Base-by-base conservation (phyloP, 2,113 vertebrate species). In the Semicossyphus pulcher region DNA sequence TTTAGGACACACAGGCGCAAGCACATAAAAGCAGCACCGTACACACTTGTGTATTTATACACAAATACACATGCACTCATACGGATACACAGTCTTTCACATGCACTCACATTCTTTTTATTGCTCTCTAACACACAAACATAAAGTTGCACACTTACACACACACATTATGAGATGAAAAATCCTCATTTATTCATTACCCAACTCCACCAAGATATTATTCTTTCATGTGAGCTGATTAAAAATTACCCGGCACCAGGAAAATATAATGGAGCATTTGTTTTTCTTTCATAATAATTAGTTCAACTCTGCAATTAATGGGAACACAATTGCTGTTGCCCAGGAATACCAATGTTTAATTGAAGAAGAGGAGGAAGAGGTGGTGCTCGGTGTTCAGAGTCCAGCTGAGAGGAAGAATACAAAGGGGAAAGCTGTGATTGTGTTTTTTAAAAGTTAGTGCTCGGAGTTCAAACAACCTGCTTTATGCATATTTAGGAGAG, bases 101-200 rank as follows among this genome's bases (percentile, higher is more conserved):
- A 42, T 16, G 16, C n/a, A 7, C 45, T 67, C 21, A 53, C 45
- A 57, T 49, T 67, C 7, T 14, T 32, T 49, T 63, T 57, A 56
- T 36, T 71, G 59, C 58, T 61, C 20, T 66, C 18, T 32, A 41
- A 39, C 47, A 64, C 23, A 66, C 36, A 59, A 10, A 29, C 4
- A 28, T 42, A 58, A 41, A 26, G 25, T 26, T 59, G 16, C 41
- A 25, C 10, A 60, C 18, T 44, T 20, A 52, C 11, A 18, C 45
- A 53, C 57, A 53, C 52, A 71, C 36, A 62, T 52, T 49, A 74
- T 76, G 21, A 56, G n/a, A 53, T 53, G 31, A 53, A 82, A 58
- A 84, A 76, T 53, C 36, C 68, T 52, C n/a, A 72, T 76, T 68
- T 76, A 80, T 81, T 86, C 68, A 81, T 91, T 78, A 80, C 74